Evolutionary conservation across 2,888 invertebrate species (phyloP).

Genomic region (Andrena minutula): DNA sequence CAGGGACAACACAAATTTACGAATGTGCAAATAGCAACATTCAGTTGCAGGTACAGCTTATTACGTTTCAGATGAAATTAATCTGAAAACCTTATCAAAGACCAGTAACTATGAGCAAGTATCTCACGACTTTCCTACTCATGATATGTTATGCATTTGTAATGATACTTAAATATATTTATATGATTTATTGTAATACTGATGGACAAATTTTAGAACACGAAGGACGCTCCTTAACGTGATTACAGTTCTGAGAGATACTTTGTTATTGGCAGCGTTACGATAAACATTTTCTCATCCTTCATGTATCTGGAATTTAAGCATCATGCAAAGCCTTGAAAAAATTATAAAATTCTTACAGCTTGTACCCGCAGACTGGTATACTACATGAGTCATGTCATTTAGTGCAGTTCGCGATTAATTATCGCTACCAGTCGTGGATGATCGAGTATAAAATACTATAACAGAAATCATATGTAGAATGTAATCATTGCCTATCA

Average conservation of each 20-base stretch:
- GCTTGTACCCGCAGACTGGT: slow-evolving; percentile 78
- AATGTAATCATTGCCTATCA: slow-evolving; percentile 51
- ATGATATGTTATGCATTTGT: slow-evolving; percentile 61
- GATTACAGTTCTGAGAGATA: slow-evolving; percentile 29
- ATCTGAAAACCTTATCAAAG: slow-evolving; percentile 34
- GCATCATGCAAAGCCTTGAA: slow-evolving; percentile 21
- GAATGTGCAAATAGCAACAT: slow-evolving; percentile 78
- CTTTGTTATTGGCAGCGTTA: slow-evolving; percentile 13
- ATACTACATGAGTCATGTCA: slow-evolving; percentile 83
- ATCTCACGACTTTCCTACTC: slow-evolving; percentile 22
- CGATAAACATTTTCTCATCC: slow-evolving; percentile 11
- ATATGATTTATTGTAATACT: slow-evolving; percentile 48
- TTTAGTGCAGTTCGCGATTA: slow-evolving; percentile 66
- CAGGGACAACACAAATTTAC: slow-evolving; percentile 38
- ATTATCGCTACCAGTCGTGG: slow-evolving; percentile 60
- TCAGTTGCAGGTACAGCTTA: slow-evolving; percentile 75
- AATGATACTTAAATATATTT: slow-evolving; percentile 49
- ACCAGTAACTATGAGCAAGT: slow-evolving; percentile 39
- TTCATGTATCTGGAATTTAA: slow-evolving; percentile 12
- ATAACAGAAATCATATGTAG: slow-evolving; percentile 53
- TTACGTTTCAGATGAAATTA: slow-evolving; percentile 48
- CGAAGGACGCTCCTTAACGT: slow-evolving; percentile 17
- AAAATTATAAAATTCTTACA: slow-evolving; percentile 44
- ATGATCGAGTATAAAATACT: slow-evolving; percentile 44
- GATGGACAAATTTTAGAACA: slow-evolving; percentile 41